Base-by-base conservation (phyloP, 1,140 invertebrate genomes). In the Drosophila albomicans region DNA sequence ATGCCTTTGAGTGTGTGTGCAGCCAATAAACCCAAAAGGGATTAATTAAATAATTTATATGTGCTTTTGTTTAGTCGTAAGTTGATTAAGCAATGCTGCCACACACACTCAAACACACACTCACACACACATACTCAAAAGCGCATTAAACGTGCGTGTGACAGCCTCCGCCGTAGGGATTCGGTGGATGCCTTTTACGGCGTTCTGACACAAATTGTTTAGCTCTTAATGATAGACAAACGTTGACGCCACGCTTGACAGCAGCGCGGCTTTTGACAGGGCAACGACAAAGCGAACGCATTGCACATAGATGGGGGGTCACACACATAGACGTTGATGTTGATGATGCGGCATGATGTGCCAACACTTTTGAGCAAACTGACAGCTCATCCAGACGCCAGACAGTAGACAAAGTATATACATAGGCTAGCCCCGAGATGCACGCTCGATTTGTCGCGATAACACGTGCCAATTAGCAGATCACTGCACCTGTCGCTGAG, bases 21-120 rank as follows among this genome's bases (percentile, higher is more conserved):
- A 63, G 62, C 67, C 67, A 80, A 80, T 80, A 80, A 80, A 80
- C 75, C 80, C 80, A 82, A 89, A 80, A 70, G 72, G 84, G 84
- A 87, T 88, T 87, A 87, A 87, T 87, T 87, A 87, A 87, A 87
- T 89, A 87, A 87, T 88, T 87, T 87, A 89, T 88, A 84, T 87
- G 80, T 74, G 84, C 84, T 88, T 88, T 87, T 89, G 85, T 80
- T 87, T 78, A 71, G 77, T 64, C 73, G 84, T 87, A 87, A 87
- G 68, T 87, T 87, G 84, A 87, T 87, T 87, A 87, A 88, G 80
- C 74, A 78, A 67, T 76, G 76, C 71, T 48, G 6, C 41, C 58
- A 41, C 41, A 54, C 16, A 61, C n/a, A 46, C 16, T 1, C 35
- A 64, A 15, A 52, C 28, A 52, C 28, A 59, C 48, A 46, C 54